A percentile compares a stretch with the other conserved stretches of the same genome.
Evolutionary conservation across 1,140 invertebrate species (phyloP).

Genomic region (Alviniconcha marisindica): DNA sequence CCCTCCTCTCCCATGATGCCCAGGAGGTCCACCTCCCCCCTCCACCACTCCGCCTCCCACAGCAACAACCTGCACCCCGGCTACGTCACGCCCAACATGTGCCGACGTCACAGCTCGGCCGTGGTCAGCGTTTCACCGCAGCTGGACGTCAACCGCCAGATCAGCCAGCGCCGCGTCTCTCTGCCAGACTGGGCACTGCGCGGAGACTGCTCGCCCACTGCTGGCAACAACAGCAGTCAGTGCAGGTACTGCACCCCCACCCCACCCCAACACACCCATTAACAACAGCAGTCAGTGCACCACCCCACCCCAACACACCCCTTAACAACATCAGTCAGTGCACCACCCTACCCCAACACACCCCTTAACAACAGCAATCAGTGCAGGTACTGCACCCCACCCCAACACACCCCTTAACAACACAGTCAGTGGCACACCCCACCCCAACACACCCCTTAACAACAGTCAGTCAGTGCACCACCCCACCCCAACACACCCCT

Average conservation of each 20-base stretch:
- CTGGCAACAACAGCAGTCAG: conserved; percentile 15
- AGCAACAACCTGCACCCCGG: conserved; percentile 8
- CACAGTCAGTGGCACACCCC: no score
- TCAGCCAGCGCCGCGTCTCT: conserved; percentile 19
- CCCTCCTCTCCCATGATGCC: conserved; percentile 15
- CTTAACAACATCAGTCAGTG: no score
- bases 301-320: no score
- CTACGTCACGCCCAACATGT: conserved; percentile 20
- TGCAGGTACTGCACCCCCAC: neutral
- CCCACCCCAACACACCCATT: no score
- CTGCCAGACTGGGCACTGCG: conserved; percentile 29
- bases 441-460: no score
- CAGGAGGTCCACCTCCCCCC: neutral
- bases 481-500: no score
- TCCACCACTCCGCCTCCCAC: neutral
- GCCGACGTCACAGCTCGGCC: conserved; percentile 35
- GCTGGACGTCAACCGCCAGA: neutral
- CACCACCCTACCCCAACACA: no score
- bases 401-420: no score
- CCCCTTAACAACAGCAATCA: no score
- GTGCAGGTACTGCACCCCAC: no score
- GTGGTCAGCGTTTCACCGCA: conserved; percentile 17
- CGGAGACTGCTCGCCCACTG: conserved; percentile 15
- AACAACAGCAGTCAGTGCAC: no score
- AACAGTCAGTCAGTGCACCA: no score